Conservation (phyloP, 2,888 invertebrate genomes). For the Oscheius onirici region DNA sequence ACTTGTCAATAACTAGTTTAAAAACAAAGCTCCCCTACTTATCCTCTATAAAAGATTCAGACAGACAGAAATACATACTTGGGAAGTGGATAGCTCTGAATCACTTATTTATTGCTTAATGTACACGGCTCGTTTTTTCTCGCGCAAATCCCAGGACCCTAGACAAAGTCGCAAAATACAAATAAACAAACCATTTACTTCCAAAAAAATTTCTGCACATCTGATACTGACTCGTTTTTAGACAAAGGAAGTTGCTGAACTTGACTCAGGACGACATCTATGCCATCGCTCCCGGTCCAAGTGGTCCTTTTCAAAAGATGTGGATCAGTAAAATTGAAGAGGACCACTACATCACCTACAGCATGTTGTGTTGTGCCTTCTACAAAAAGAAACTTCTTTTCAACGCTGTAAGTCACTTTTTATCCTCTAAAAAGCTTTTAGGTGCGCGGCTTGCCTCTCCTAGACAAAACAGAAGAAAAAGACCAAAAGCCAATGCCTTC, state of each 20-base stretch:
- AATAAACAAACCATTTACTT: too few species aligned
- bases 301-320: slow-evolving; percentile 15
- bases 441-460: not conserved
- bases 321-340: not conserved
- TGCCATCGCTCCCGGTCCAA: slow-evolving; percentile 12
- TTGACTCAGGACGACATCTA: slow-evolving; percentile 21
- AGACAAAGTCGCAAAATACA: too few species aligned
- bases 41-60: too few species aligned
- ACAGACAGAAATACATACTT: too few species aligned
- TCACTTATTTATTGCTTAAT: too few species aligned
- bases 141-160: too few species aligned
- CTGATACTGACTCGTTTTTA: too few species aligned
- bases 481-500: not conserved
- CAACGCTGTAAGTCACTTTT: not conserved
- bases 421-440: not conserved
- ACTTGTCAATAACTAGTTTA: too few species aligned
- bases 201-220: too few species aligned
- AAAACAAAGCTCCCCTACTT: too few species aligned
- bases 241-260: slow-evolving; percentile 16
- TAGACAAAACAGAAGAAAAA: not conserved
- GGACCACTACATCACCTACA: not conserved
- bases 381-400: slow-evolving; percentile 25
- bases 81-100: too few species aligned
- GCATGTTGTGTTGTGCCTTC: slow-evolving; percentile 7
- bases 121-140: too few species aligned